phyloP scores from a whole-genome alignment of 1,140 invertebrate species.

The Parasteatoda tepidariorum region DNA sequence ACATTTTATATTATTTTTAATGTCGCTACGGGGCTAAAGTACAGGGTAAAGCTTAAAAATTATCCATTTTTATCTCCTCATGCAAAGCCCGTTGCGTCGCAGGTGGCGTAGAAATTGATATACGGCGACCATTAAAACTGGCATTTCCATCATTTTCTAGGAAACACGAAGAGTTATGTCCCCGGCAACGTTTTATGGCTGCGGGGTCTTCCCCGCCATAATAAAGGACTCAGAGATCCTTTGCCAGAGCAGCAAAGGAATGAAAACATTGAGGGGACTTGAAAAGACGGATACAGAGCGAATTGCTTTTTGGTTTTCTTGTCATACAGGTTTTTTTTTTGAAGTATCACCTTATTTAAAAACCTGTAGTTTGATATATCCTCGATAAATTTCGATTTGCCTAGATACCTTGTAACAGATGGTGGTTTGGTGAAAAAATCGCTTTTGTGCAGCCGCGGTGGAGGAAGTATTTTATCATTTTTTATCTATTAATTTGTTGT shows the following conservation, averaged over 20 bases:
- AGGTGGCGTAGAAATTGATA: slow-evolving; percentile 52
- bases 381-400: no score
- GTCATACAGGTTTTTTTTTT: not conserved
- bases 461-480: no score
- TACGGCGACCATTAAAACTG: slow-evolving; percentile 47
- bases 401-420: no score
- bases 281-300: no score
- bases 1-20: slow-evolving; percentile 17
- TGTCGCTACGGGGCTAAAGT: not conserved
- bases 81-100: slow-evolving; percentile 23
- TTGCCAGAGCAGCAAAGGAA: not conserved
- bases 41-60: not conserved
- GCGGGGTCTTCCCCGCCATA: not conserved
- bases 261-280: not conserved
- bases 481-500: no score
- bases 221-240: not conserved
- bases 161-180: slow-evolving; percentile 37
- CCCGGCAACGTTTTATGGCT: slow-evolving; percentile 46
- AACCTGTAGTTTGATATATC: no score
- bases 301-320: not conserved
- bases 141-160: slow-evolving; percentile 48
- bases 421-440: no score
- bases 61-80: slow-evolving; percentile 5
- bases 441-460: no score
- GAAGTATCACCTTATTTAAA: no score